Evolutionary conservation across 2,797 vertebrate species (phyloP), one percentile per base, ranked within the genome.

Genomic region (Anisognathus igniventris): DNA sequence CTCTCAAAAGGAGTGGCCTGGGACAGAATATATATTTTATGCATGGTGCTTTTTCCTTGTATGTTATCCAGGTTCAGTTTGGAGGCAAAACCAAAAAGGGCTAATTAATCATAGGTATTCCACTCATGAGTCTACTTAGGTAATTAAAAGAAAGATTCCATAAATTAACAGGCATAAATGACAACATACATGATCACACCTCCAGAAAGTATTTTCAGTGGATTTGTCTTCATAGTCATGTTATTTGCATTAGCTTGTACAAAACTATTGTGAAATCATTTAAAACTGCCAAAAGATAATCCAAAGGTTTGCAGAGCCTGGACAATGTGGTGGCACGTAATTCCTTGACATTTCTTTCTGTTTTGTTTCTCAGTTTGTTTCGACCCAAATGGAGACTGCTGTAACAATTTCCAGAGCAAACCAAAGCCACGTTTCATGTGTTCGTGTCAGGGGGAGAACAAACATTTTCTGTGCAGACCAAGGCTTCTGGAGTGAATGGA

Each of bases 401-500:
- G 54, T 93, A 60, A 92, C 66, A 10, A 81, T 97, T 76, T 50
- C 91, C 77, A 94, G 88, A 86, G 70, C 65, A 47, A 96, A 94
- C 27, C 85, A 60, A 39, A 95, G 87, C 85, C 73, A 8, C 4
- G 0, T 86, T 50, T 86, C 90, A 1, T 98, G 98, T 57, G 95
- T 97, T 86, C 95, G 92, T 64, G 94, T 98, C 94, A 96, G 97
- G 77, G 97, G 94, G 7, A 97, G 95, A 94, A 87, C 97, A 65
- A 98, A 97, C 54, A 93, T 85, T 14, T 97, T 97, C 72, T 98
- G 98, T 61, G 95, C 98, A 50, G 97, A 97, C 87, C 91, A 95
- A 17, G 98, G 98, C 61, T 96, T 98, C 67, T 98, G 98, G 98
- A 98, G 98, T 31, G 98, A 98, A 16, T 98, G 98, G 98, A 97